Percentiles rank a stretch among this genome's conserved stretches.
phyloP scores from a whole-genome alignment of 1,140 invertebrate genomes.

The Belonocnema kinseyi region DNA sequence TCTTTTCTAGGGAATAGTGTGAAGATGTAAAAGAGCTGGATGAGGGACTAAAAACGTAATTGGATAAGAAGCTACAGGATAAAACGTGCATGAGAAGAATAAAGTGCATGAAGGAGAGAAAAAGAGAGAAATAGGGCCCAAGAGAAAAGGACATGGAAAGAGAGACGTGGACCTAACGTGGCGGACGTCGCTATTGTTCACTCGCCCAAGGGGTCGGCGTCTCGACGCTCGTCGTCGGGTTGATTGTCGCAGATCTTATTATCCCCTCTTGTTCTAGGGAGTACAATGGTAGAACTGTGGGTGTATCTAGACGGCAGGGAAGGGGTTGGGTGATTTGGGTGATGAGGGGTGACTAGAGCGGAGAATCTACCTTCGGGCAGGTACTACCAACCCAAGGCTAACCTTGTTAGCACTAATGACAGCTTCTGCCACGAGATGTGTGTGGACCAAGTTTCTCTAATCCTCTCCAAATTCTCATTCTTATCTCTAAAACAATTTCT shows the following conservation, averaged over 20 bases:
- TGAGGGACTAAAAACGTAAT: neutral
- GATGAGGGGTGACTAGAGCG: constrained; percentile 43
- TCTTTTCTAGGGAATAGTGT: neutral
- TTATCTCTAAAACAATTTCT: constrained; percentile 19
- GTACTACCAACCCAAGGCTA: constrained; percentile 63
- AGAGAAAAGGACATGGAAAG: constrained; percentile 43
- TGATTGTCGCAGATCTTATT: constrained; percentile 75
- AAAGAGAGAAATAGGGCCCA: constrained; percentile 42
- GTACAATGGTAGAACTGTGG: constrained; percentile 51
- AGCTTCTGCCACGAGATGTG: constrained; percentile 60
- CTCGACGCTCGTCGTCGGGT: constrained; percentile 57
- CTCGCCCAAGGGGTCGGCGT: constrained; percentile 63
- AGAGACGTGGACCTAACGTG: constrained; percentile 65
- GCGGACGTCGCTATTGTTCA: constrained; percentile 62
- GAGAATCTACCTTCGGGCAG: constrained; percentile 38
- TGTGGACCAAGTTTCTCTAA: constrained; percentile 45
- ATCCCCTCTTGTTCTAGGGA: constrained; percentile 67
- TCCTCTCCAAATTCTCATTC: constrained; percentile 26
- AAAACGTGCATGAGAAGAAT: constrained; percentile 12
- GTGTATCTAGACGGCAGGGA: constrained; percentile 52
- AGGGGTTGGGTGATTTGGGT: constrained; percentile 46
- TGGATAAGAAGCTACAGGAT: constrained; percentile 3
- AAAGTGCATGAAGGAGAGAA: constrained; percentile 37
- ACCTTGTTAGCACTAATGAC: constrained; percentile 74
- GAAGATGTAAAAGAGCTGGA: constrained; percentile 4